Evolutionary conservation across 2,113 vertebrate genomes (phyloP).

Genomic region (Charina bottae): DNA sequence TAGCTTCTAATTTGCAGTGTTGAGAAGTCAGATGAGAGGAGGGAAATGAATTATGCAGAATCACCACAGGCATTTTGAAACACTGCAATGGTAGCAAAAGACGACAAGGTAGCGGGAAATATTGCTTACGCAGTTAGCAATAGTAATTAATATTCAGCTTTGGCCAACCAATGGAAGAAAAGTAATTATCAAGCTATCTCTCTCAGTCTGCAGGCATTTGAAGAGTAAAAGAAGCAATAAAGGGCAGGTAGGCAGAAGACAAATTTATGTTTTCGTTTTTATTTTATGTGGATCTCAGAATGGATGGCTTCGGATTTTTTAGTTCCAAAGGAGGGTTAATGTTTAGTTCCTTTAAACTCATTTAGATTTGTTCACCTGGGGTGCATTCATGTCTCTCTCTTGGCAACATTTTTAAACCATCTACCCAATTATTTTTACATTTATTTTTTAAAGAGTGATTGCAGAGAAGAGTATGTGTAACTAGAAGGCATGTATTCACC

Average conservation of each 20-base stretch:
- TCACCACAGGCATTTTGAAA: slow-evolving; percentile 18
- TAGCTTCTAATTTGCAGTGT: slow-evolving; percentile 5
- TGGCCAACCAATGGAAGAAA: slow-evolving; percentile 1
- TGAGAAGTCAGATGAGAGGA: slow-evolving; percentile 10
- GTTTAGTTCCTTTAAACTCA: not conserved
- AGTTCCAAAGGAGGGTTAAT: not conserved
- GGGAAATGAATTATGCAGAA: slow-evolving; percentile 16
- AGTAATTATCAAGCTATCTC: slow-evolving; percentile 3
- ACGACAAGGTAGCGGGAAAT: not conserved
- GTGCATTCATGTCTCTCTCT: not conserved
- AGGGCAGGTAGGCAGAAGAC: slow-evolving; percentile 1
- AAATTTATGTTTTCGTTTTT: not conserved
- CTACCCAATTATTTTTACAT: not conserved
- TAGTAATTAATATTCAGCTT: slow-evolving; percentile 31
- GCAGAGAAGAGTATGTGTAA: not conserved
- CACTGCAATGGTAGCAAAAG: not conserved
- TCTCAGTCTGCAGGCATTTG: slow-evolving; percentile 6
- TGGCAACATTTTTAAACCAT: not conserved
- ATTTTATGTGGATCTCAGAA: not conserved
- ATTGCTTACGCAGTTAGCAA: slow-evolving; percentile 3
- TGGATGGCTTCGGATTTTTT: not conserved
- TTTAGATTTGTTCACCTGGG: not conserved
- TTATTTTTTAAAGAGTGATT: not conserved
- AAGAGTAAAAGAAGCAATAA: not conserved
- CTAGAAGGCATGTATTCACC: not conserved